Percentiles rank a stretch among this genome's conserved stretches.
These are phyloP conservation scores for Stegodyphus dumicola DNA, from an alignment of 1,140 invertebrate genomes.

Conservation along the genomic window DNA sequence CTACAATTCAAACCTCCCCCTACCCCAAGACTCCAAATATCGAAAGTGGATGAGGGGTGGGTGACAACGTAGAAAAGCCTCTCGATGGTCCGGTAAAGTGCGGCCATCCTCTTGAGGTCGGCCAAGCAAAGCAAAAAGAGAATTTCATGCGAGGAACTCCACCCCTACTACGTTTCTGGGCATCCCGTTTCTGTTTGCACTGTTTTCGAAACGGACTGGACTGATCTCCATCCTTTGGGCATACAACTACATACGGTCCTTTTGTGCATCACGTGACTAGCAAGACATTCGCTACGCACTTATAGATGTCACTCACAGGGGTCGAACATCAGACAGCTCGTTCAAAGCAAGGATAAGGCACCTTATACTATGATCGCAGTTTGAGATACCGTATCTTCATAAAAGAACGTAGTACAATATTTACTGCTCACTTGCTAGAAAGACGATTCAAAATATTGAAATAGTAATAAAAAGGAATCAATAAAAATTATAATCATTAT, in stretches of 20 bases:
- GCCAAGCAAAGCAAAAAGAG: conserved; percentile 2
- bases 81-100: background rate
- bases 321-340: no score
- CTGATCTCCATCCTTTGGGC: background rate
- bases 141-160: background rate
- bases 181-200: conserved; percentile 5
- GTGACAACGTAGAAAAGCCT: background rate
- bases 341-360: no score
- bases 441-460: no score
- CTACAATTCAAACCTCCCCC: background rate
- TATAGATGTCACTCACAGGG: conserved; percentile 7
- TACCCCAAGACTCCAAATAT: background rate
- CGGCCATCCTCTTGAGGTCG: background rate
- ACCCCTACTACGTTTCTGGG: background rate
- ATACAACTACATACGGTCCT: conserved; percentile 1
- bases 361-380: no score
- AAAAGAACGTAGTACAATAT: no score
- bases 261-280: background rate
- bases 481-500: no score
- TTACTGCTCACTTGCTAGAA: no score
- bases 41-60: no score
- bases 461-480: no score
- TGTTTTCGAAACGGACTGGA: conserved; percentile 18
- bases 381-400: no score
- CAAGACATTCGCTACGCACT: background rate